Conservation (phyloP, 2,888 invertebrate genomes). For the Drosophila mercatorum region DNA sequence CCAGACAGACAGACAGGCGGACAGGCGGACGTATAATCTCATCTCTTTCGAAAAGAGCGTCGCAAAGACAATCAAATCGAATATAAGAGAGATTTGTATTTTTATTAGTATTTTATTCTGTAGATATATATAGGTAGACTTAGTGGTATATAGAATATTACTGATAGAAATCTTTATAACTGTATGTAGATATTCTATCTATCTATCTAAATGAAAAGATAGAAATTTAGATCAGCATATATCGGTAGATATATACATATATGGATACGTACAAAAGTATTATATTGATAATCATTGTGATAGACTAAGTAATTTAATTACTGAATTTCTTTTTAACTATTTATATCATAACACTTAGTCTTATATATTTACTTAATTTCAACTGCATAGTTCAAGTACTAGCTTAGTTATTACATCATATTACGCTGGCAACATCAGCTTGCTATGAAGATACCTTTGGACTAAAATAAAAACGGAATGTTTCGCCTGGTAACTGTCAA, state of each 20-base stretch:
- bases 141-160: neutral
- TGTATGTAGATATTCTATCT: too few relatives aligned
- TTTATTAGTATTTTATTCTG: neutral
- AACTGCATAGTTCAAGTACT: neutral
- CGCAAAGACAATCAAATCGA: neutral
- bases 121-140: neutral
- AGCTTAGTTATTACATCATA: neutral
- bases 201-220: too few relatives aligned
- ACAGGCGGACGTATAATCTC: neutral
- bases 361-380: too few relatives aligned
- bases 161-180: neutral
- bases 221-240: neutral
- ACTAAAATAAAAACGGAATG: neutral
- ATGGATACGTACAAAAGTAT: neutral
- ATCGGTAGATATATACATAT: neutral
- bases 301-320: too few relatives aligned
- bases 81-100: neutral
- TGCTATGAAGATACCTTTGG: neutral
- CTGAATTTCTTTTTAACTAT: too few relatives aligned
- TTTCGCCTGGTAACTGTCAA: constrained; percentile 42
- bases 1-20: constrained; percentile 1
- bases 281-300: too few relatives aligned
- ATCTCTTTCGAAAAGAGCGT: neutral
- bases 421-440: constrained; percentile 6
- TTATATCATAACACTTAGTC: too few relatives aligned